Evolutionary conservation across 1,140 invertebrate species (phyloP).

Genomic region (Ips typographus): DNA sequence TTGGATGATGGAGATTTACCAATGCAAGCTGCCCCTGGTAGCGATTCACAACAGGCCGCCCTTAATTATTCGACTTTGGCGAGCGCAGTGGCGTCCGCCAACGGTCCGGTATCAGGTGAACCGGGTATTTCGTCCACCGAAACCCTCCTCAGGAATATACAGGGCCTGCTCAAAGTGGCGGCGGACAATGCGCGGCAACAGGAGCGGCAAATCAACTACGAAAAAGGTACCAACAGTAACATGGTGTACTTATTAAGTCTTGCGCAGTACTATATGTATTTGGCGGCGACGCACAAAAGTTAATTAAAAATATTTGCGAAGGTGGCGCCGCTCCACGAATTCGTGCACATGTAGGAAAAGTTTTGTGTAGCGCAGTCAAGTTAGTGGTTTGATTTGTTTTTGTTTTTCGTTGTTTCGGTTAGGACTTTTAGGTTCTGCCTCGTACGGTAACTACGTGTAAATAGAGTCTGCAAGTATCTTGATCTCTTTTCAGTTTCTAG

Average conservation of each 20-base stretch:
- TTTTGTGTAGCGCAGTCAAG: too few relatives aligned
- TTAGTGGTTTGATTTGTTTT: too few relatives aligned
- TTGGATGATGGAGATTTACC: constrained; percentile 68
- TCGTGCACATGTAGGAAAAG: too few relatives aligned
- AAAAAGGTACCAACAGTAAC: constrained; percentile 80
- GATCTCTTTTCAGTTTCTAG: constrained; percentile 18
- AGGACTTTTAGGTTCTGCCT: too few relatives aligned
- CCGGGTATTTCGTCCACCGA: constrained; percentile 77
- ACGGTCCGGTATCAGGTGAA: constrained; percentile 56
- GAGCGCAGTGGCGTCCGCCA: constrained; percentile 54
- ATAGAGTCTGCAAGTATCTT: constrained; percentile 23
- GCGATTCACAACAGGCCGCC: constrained; percentile 65
- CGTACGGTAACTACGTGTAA: background rate
- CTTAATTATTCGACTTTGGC: constrained; percentile 71
- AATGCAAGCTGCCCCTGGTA: constrained; percentile 60
- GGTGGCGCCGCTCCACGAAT: background rate
- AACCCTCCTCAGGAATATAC: constrained; percentile 90
- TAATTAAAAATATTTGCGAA: constrained; percentile 28
- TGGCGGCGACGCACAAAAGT: constrained; percentile 52
- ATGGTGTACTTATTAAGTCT: constrained; percentile 52
- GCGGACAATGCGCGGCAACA: constrained; percentile 94
- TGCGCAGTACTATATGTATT: constrained; percentile 53
- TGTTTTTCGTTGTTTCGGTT: too few relatives aligned
- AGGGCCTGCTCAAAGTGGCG: constrained; percentile 91
- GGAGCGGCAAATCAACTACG: constrained; percentile 92